Evolutionary conservation across 2,797 vertebrate genomes (phyloP).

Genomic region (Austrolebias charrua): DNA sequence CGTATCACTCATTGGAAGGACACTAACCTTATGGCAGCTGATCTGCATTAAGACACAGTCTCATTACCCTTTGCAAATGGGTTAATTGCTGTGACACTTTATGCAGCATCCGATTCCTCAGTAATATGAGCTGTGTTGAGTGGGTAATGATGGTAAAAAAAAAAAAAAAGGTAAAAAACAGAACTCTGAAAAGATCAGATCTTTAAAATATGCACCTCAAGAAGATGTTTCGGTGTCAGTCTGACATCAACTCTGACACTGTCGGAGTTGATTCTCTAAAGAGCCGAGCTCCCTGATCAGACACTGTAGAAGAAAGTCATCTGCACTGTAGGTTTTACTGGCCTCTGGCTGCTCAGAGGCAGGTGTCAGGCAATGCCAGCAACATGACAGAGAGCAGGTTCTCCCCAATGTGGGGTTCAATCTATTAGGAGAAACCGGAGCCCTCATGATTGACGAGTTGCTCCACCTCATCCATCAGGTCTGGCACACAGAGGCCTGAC

Average conservation of each 20-base stretch:
- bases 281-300: constrained; percentile 6
- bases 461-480: constrained; percentile 76
- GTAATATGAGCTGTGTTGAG: constrained; percentile 5
- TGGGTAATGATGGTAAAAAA: neutral
- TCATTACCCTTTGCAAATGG: constrained; percentile 53
- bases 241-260: no score
- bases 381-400: constrained; percentile 30
- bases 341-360: constrained; percentile 11
- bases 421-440: constrained; percentile 73
- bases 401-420: constrained; percentile 38
- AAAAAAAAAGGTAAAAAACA: no score
- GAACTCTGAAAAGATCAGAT: constrained; percentile 16
- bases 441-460: constrained; percentile 70
- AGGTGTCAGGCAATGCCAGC: constrained; percentile 14
- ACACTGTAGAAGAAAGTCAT: neutral
- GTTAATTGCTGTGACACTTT: constrained; percentile 60
- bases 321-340: constrained; percentile 27
- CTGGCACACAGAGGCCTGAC: constrained; percentile 64
- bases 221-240: constrained; percentile 16
- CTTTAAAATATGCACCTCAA: constrained; percentile 36
- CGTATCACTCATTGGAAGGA: constrained; percentile 2
- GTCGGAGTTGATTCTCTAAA: constrained; percentile 5
- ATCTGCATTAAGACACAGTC: constrained; percentile 41
- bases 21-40: constrained; percentile 22
- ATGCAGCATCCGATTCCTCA: constrained; percentile 34